Percentiles rank a stretch among this genome's conserved stretches.
These are phyloP conservation scores for Neosilurus hyrtlii DNA, from an alignment of 2,797 vertebrate genomes.

Conservation along the genomic window DNA sequence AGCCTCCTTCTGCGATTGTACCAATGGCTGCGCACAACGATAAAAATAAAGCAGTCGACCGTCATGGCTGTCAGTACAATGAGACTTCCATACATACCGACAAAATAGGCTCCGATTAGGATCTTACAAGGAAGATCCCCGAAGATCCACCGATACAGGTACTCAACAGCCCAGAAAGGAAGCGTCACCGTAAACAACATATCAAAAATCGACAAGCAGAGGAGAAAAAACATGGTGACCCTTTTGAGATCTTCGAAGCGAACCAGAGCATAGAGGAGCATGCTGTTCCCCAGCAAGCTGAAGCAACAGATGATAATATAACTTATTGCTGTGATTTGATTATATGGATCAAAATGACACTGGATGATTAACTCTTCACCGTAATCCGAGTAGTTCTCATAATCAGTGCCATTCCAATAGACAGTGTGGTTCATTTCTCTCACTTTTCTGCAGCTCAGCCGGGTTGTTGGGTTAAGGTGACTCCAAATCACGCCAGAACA, in stretches of 20 bases:
- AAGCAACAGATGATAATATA: constrained; percentile 62
- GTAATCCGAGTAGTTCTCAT: neutral
- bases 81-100: constrained; percentile 66
- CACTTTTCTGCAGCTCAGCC: too few relatives aligned
- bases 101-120: constrained; percentile 46
- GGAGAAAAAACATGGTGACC: constrained; percentile 66
- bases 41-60: constrained; percentile 65
- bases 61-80: constrained; percentile 71
- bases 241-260: constrained; percentile 59
- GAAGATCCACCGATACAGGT: constrained; percentile 65
- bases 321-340: constrained; percentile 15
- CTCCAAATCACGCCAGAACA: neutral
- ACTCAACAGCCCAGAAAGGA: constrained; percentile 65
- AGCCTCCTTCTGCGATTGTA: constrained; percentile 34
- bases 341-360: neutral
- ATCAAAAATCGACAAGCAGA: constrained; percentile 69
- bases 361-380: neutral
- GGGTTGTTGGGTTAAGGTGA: neutral
- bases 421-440: neutral
- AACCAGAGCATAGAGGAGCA: constrained; percentile 61
- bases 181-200: constrained; percentile 67
- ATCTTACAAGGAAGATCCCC: constrained; percentile 64
- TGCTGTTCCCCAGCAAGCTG: constrained; percentile 62
- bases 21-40: constrained; percentile 62
- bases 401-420: neutral